Evolutionary conservation across 2,888 invertebrate genomes (phyloP).

Genomic region (Sminthurides aquaticus): DNA sequence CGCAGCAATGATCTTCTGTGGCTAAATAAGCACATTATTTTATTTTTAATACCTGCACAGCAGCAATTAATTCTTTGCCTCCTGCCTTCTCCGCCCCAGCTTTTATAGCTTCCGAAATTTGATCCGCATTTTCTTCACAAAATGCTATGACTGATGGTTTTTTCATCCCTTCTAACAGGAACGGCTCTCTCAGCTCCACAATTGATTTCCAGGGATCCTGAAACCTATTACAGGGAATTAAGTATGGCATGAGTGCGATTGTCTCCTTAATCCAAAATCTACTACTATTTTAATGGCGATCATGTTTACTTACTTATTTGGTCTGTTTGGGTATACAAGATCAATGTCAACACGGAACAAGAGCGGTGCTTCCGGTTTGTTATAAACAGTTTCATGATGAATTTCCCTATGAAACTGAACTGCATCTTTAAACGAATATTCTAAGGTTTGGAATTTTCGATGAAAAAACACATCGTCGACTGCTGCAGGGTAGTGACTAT

Average conservation of each 20-base stretch:
- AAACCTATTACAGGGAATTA: constrained; percentile 50
- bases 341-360: constrained; percentile 68
- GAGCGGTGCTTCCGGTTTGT: constrained; percentile 64
- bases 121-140: constrained; percentile 55
- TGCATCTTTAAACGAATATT: constrained; percentile 67
- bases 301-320: constrained; percentile 31
- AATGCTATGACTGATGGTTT: constrained; percentile 66
- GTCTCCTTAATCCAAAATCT: not conserved
- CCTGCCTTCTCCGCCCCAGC: constrained; percentile 68
- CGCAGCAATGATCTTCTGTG: no score
- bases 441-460: constrained; percentile 54
- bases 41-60: constrained; percentile 60
- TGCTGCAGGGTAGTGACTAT: constrained; percentile 54
- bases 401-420: constrained; percentile 69
- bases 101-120: constrained; percentile 55
- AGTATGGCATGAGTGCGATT: not conserved
- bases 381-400: constrained; percentile 69
- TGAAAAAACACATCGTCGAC: constrained; percentile 59
- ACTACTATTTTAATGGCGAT: not conserved
- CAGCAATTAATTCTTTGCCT: constrained; percentile 65
- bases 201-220: constrained; percentile 63
- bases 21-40: no score
- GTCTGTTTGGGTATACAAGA: constrained; percentile 54
- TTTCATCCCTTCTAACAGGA: constrained; percentile 56
- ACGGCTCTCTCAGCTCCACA: constrained; percentile 60